These are phyloP conservation scores for Sarcophaga peregrina DNA, from an alignment of 1,140 invertebrate genomes.

Conservation along the genomic window DNA sequence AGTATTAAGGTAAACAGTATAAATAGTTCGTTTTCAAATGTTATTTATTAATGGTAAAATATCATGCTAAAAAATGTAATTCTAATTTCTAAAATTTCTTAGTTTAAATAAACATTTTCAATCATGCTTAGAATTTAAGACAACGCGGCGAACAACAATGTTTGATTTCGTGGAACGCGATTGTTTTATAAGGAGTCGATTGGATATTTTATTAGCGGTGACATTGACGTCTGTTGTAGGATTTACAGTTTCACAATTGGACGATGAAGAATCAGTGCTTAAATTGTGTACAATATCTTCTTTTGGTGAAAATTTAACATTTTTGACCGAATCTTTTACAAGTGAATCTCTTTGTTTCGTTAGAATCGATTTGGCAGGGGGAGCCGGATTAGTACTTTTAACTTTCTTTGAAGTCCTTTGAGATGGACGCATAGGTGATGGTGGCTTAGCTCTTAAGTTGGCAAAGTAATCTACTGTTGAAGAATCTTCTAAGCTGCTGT, in stretches of 20 bases:
- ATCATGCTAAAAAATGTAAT: background rate
- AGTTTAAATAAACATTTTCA: background rate
- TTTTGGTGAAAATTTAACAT: slow-evolving; percentile 52
- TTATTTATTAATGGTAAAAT: too few relatives aligned
- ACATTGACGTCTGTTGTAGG: background rate
- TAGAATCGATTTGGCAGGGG: slow-evolving; percentile 54
- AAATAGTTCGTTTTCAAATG: too few relatives aligned
- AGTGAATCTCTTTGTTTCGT: slow-evolving; percentile 51
- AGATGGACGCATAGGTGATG: background rate
- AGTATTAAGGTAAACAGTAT: too few relatives aligned
- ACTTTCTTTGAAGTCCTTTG: slow-evolving; percentile 13
- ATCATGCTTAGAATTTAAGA: slow-evolving; percentile 49
- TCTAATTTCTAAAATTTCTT: background rate
- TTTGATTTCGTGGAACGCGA: slow-evolving; percentile 49
- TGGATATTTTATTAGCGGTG: slow-evolving; percentile 2
- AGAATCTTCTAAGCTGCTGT: background rate
- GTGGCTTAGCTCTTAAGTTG: slow-evolving; percentile 6
- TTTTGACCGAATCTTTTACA: slow-evolving; percentile 49
- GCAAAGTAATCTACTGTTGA: background rate
- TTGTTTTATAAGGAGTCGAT: slow-evolving; percentile 36
- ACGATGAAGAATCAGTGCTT: slow-evolving; percentile 44
- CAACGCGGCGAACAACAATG: slow-evolving; percentile 53
- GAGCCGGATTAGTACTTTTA: background rate
- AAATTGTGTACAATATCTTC: slow-evolving; percentile 53
- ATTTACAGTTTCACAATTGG: background rate